Evolutionary conservation across 2,113 vertebrate genomes (phyloP), one percentile per base, ranked within the genome.

Genomic region (Notothenia coriiceps): DNA sequence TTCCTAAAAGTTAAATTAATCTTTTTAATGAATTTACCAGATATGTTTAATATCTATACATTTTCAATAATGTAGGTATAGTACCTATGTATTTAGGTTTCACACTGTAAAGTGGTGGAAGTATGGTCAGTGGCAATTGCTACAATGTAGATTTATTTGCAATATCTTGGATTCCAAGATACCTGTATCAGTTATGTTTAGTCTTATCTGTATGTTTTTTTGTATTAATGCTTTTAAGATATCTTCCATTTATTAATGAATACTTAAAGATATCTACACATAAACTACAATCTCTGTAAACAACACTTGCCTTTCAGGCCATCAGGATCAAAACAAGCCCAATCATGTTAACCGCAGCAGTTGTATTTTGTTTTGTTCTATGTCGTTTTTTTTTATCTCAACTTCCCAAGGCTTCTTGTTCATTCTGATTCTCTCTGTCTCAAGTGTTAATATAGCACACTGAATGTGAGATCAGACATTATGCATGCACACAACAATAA

Each of bases 241-340:
- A 17, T 60, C 3, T 60, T 60, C 25, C 1, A 3, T 49, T 22
- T 65, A 9, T 47, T 5, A 1, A 8, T 44, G 15, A 51, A 40
- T 56, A 61, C 35, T 40, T 40, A 40, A 40, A 7, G 6, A 40
- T 40, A 73, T 63, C 52, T 43, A 9, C 0, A 1, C 25, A 65
- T 25, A 29, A 68, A 57, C 35, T 63, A 4, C n/a, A 43, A 1
- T 49, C 40, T 47, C 20, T 35, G 1, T 83, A 17, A 40, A 29
- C 51, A 60, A 0, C 70, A 33, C 20, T 46, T 49, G 52, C 13
- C 60, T 52, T 9, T 25, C 25, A 25, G 25, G 25, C 25, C 25
- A 25, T 25, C 25, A 25, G 54, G 17, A 69, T 74, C 20, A 20
- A 64, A 64, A 78, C 80, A 77, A 61, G 85, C 73, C 77, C 5